These are phyloP conservation scores for Diploptera punctata DNA, from an alignment of 2,888 invertebrate species.

Conservation along the genomic window DNA sequence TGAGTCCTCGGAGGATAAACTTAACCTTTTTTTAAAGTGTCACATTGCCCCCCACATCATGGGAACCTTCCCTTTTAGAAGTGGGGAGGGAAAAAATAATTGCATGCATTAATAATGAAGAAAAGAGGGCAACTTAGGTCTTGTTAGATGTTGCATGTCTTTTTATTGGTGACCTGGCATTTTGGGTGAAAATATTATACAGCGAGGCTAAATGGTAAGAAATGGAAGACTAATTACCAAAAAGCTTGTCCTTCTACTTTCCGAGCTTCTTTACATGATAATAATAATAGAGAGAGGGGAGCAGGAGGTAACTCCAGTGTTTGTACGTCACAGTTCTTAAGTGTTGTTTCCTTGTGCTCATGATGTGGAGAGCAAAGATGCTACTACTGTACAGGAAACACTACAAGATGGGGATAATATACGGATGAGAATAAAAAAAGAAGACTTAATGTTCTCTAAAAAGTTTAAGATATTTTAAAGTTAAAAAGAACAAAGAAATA, in stretches of 20 bases:
- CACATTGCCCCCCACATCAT: slow-evolving; percentile 7
- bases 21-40: slow-evolving; percentile 49
- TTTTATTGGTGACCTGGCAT: slow-evolving; percentile 63
- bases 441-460: slow-evolving; percentile 29
- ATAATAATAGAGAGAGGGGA: too few species aligned
- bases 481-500: not conserved
- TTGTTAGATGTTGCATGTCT: slow-evolving; percentile 37
- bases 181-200: slow-evolving; percentile 49
- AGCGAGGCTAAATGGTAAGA: slow-evolving; percentile 29
- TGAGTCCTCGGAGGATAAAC: slow-evolving; percentile 50
- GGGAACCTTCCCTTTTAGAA: slow-evolving; percentile 19
- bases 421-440: not conserved
- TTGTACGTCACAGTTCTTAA: not conserved
- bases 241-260: not conserved
- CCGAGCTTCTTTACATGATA: not conserved
- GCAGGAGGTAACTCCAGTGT: too few species aligned
- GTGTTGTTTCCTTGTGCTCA: slow-evolving; percentile 6
- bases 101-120: slow-evolving; percentile 37
- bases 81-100: slow-evolving; percentile 30
- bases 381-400: not conserved
- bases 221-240: slow-evolving; percentile 29
- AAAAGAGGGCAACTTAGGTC: slow-evolving; percentile 22
- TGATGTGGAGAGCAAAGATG: not conserved
- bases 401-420: not conserved
- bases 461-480: slow-evolving; percentile 27